Base-by-base conservation (phyloP, 2,797 vertebrate genomes). In the Leptoclinus maculatus region DNA sequence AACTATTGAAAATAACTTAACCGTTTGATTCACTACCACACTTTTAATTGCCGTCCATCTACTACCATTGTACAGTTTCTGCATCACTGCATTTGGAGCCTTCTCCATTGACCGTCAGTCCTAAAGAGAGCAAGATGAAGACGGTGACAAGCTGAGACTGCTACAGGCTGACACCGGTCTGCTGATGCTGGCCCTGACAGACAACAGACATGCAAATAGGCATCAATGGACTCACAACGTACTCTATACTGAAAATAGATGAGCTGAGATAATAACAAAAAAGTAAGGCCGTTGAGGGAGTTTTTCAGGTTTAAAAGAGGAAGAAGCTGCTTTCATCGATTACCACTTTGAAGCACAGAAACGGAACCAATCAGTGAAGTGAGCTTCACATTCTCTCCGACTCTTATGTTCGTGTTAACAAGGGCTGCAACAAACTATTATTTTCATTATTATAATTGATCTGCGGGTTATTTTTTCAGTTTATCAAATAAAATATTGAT, bases 141-240 rank as follows among this genome's bases (percentile, higher is more conserved):
- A 85, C 0, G 4, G 87, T 82, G 84, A 86, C 79, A 83, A 82
- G 76, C 85, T 51, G 87, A 68, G 86, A 45, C 86, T 59, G 84
- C 83, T 87, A 91, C 88, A 69, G 87, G 63, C 85, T 87, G 92
- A 90, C 90, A 94, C 90, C 83, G 66, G 58, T 63, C 74, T 80
- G 69, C 74, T 74, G 74, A 32, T 38, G 56, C 73, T 85, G 72
- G 34, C 67, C 5, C 72, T 74, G 71, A 62, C 53, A 25, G 41
- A 80, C 66, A 71, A 51, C 29, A 87, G 60, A 82, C 72, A 71
- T 38, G 43, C 65, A 58, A 67, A 79, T 21, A 39, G 32, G 11
- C 70, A 56, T 63, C 38, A 88, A 79, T 29, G 17, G 57, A 83
- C 64, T 76, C 16, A 57, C 43, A 76, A 60, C 66, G 7, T 27